A percentile compares a stretch with the other conserved stretches of the same genome.
phyloP scores from a whole-genome alignment of 1,140 invertebrate species.

The Popillia japonica region DNA sequence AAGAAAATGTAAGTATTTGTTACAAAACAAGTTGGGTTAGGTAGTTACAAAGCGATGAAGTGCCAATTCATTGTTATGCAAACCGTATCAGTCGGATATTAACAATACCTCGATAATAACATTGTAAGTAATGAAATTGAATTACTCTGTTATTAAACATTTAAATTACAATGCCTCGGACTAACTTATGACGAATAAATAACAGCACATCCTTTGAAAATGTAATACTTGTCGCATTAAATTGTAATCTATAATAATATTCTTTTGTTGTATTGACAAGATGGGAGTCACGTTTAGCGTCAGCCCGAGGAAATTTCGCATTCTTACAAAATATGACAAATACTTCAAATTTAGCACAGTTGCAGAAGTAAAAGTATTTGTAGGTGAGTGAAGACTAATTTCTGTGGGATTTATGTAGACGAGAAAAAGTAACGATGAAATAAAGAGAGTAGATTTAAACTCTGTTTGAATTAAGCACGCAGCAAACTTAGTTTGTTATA shows the following conservation, averaged over 20 bases:
- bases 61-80: neutral
- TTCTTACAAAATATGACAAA: neutral
- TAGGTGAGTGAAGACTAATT: too few relatives aligned
- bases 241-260: neutral
- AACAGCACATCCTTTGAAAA: neutral
- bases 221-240: neutral
- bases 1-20: neutral
- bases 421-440: too few relatives aligned
- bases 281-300: neutral
- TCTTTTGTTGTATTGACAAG: neutral
- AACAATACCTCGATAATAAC: neutral
- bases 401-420: too few relatives aligned
- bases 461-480: too few relatives aligned
- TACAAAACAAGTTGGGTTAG: slow-evolving; percentile 2
- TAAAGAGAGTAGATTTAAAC: too few relatives aligned
- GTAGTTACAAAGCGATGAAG: neutral
- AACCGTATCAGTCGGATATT: neutral
- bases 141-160: neutral
- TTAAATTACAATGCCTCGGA: neutral
- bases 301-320: neutral
- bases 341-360: neutral
- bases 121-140: neutral
- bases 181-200: too few relatives aligned
- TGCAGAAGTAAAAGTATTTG: too few relatives aligned
- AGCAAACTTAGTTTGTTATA: too few relatives aligned